phyloP scores from a whole-genome alignment of 2,113 vertebrate genomes.

The Donacobius atricapilla region DNA sequence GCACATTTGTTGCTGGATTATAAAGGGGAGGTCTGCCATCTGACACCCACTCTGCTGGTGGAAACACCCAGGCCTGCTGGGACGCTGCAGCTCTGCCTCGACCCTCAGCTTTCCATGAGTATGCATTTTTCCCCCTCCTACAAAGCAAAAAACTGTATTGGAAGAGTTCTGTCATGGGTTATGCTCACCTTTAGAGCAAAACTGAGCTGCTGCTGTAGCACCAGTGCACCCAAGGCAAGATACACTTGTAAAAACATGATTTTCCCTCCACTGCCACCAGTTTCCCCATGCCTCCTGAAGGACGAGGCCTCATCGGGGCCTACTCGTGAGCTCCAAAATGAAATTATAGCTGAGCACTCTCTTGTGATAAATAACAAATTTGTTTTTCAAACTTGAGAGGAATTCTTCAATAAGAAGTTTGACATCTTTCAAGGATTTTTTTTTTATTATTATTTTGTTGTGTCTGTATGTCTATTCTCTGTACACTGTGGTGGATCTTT shows the following conservation, averaged over 20 bases:
- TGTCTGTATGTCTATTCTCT: not conserved
- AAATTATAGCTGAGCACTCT: not conserved
- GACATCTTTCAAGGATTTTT: fast-evolving
- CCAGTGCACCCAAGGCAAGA: fast-evolving
- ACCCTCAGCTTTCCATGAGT: not conserved
- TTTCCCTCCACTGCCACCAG: not conserved
- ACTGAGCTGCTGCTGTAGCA: not conserved
- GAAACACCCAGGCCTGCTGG: not conserved
- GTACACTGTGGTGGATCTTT: fast-evolving
- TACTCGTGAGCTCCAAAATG: not conserved
- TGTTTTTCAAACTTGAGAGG: not conserved
- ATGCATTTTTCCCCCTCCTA: not conserved
- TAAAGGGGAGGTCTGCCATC: not conserved
- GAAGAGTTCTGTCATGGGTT: not conserved
- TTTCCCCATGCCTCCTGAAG: not conserved
- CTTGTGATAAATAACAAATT: not conserved
- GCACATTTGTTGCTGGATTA: constrained; percentile 28
- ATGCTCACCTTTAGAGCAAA: not conserved
- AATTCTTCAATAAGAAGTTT: not conserved
- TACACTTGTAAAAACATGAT: not conserved
- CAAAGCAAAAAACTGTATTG: not conserved
- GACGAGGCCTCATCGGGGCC: fast-evolving
- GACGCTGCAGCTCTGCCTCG: not conserved
- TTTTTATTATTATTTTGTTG: no score
- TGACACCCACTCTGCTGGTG: not conserved